phyloP scores from a whole-genome alignment of 2,113 vertebrate species.

The Otus sunia region DNA sequence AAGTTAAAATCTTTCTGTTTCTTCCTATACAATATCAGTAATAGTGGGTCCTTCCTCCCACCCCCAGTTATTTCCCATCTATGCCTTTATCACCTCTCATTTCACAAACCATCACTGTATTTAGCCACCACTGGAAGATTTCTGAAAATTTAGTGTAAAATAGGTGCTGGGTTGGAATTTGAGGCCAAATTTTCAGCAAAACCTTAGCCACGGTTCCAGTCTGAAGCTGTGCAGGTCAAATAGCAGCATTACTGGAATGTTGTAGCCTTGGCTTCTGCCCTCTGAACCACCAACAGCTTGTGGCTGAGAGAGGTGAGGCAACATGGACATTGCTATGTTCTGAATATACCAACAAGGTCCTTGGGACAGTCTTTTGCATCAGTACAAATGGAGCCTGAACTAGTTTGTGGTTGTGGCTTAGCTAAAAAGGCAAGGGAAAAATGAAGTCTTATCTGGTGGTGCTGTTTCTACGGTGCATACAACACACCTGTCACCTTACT shows the following conservation, averaged over 20 bases:
- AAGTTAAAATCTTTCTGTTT: background rate
- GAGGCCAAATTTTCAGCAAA: background rate
- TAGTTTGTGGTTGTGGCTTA: background rate
- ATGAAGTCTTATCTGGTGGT: background rate
- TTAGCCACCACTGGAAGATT: background rate
- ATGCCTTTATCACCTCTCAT: background rate
- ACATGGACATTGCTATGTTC: background rate
- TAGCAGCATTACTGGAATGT: background rate
- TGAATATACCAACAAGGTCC: background rate
- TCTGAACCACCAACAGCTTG: background rate
- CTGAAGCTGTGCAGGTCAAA: background rate
- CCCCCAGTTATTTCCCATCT: background rate
- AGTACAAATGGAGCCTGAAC: background rate
- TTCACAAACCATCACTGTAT: background rate
- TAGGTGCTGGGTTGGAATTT: background rate
- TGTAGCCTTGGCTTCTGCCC: background rate
- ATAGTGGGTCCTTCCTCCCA: fast-evolving
- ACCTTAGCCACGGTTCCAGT: background rate
- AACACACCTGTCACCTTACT: background rate
- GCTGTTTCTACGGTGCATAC: no score
- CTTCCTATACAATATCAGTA: background rate
- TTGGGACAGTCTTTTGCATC: background rate
- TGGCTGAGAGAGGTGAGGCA: background rate
- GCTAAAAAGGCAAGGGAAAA: background rate
- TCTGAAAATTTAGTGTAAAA: background rate